Percentiles rank a stretch among this genome's conserved stretches.
phyloP scores from a whole-genome alignment of 2,888 invertebrate genomes.

The Eupithecia exiguata region DNA sequence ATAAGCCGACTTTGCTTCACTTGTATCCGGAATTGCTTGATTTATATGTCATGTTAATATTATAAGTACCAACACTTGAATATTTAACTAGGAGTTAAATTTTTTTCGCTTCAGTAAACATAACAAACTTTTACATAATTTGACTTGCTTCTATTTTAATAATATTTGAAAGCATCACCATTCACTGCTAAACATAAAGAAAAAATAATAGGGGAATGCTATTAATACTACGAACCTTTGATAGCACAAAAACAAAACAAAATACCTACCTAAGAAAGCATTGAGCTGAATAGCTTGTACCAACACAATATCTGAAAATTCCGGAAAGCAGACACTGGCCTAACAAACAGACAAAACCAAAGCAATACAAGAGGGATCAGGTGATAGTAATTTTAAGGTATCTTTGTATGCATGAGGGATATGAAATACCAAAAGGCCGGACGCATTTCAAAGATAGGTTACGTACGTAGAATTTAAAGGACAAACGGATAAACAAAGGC shows the following conservation, averaged over 20 bases:
- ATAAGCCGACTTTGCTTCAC: conserved; percentile 60
- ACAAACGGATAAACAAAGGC: conserved; percentile 69
- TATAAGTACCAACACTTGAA: background rate
- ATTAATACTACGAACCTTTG: background rate
- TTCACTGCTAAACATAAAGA: background rate
- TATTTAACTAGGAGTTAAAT: background rate
- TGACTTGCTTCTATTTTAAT: background rate
- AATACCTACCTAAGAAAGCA: conserved; percentile 8
- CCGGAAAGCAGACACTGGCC: background rate
- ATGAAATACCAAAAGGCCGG: conserved; percentile 55
- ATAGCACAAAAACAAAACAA: conserved; percentile 14
- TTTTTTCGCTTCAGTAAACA: background rate
- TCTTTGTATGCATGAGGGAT: conserved; percentile 66
- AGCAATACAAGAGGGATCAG: conserved; percentile 40
- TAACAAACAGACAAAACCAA: conserved; percentile 16
- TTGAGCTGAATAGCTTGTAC: background rate
- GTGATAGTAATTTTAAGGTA: conserved; percentile 47
- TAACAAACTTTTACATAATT: background rate
- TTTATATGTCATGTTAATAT: conserved; percentile 36
- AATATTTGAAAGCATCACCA: background rate
- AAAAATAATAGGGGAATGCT: background rate
- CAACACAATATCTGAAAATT: background rate
- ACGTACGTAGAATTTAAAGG: conserved; percentile 65
- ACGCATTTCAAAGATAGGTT: conserved; percentile 61
- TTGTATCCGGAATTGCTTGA: conserved; percentile 50